Conservation (phyloP, 1,140 invertebrate genomes). For the Physella acuta region DNA sequence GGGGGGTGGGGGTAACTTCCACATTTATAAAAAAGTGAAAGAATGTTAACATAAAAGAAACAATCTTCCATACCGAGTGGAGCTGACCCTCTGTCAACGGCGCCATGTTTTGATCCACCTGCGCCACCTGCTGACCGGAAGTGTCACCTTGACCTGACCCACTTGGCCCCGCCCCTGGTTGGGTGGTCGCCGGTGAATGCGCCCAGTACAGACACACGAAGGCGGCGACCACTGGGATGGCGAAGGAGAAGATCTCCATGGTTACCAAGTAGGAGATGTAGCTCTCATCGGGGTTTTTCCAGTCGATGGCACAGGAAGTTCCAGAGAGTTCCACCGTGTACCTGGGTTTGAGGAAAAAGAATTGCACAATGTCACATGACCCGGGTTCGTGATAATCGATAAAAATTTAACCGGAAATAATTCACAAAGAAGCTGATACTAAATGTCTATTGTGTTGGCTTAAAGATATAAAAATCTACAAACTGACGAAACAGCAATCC, state of each 20-base stretch:
- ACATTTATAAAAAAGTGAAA: no score
- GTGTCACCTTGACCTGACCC: neutral
- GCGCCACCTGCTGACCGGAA: neutral
- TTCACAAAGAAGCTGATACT: neutral
- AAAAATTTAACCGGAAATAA: neutral
- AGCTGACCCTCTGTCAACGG: slow-evolving; percentile 35
- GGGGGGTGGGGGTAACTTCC: no score
- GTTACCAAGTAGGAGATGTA: slow-evolving; percentile 36
- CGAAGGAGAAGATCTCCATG: slow-evolving; percentile 28
- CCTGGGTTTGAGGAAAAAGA: no score
- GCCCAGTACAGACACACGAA: slow-evolving; percentile 25
- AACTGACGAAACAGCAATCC: no score
- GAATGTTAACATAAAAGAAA: no score
- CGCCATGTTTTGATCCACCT: neutral
- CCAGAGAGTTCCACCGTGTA: slow-evolving; percentile 40
- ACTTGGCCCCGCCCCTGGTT: neutral
- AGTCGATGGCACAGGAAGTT: slow-evolving; percentile 40
- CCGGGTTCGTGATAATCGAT: neutral
- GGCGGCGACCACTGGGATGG: slow-evolving; percentile 28
- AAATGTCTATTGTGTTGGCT: neutral
- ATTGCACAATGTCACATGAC: neutral
- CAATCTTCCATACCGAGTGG: slow-evolving; percentile 27
- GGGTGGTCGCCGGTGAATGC: neutral
- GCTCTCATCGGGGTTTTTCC: slow-evolving; percentile 36
- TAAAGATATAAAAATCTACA: no score